Base-by-base conservation (phyloP, 2,888 invertebrate species). In the Sepioteuthis lessoniana region DNA sequence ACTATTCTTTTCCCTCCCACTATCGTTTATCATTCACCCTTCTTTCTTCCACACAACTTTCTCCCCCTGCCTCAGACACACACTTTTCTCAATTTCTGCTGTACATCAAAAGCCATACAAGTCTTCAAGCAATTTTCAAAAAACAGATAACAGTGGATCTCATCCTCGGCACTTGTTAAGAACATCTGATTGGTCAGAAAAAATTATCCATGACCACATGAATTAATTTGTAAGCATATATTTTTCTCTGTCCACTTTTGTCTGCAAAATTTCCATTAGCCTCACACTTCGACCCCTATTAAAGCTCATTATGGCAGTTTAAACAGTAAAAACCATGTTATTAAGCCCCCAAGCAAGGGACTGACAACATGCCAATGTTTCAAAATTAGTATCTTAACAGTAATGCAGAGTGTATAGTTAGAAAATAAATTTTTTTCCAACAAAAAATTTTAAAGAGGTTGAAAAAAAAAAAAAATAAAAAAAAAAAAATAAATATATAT, bases 291-390 rank as follows among this genome's bases (percentile, higher is more conserved):
- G n/a, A 76, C 76, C 76, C 76, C 19, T n/a, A 76, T 76, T 76
- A 76, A 76, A 76, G 31, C n/a, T 76, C 76, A 76, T 76, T 76
- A 76, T 8, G 13, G 3, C n/a, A 76, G n/a, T 76, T 76, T 76
- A 76, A 76, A 76, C 76, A 76, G 76, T n/a, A 76, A 13, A 76
- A 76, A 76, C n/a, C 76, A 76, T 76, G n/a, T n/a, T 76, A 76
- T 76, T 76, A 76, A 13, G n/a, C n/a, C n/a, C n/a, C n/a, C 76
- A 19, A 55, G 76, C 76, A n/a, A 3, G n/a, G n/a, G 76, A 76
- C 76, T 10, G n/a, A 76, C 76, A 76, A 76, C 76, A n/a, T 76
- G 76, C 76, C n/a, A n/a, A 76, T 76, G n/a, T 13, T 76, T n/a
- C 13, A 76, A 76, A 76, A 76, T n/a, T 76, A 76, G n/a, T n/a